Percentiles rank a stretch among this genome's conserved stretches.
phyloP scores from a whole-genome alignment of 2,113 vertebrate species.

The Martes martes region DNA sequence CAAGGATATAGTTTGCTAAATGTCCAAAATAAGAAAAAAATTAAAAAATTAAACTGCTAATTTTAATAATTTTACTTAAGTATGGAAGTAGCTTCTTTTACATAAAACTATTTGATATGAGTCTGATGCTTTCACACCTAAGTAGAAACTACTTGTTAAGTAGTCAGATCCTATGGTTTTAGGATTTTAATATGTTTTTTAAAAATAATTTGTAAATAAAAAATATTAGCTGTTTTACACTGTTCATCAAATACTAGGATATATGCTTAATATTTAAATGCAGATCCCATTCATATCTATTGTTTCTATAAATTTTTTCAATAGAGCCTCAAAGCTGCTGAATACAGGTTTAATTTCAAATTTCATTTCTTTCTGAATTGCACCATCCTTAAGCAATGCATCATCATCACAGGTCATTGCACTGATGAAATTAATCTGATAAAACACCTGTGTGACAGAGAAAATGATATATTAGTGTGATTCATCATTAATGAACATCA shows the following conservation, averaged over 20 bases:
- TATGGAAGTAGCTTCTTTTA: background rate
- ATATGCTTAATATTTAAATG: background rate
- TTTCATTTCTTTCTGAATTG: conserved; percentile 72
- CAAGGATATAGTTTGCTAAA: background rate
- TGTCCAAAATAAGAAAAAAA: background rate
- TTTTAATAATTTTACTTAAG: background rate
- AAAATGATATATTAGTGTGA: conserved; percentile 80
- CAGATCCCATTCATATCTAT: background rate
- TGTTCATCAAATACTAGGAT: background rate
- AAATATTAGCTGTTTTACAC: background rate
- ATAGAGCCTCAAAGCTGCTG: conserved; percentile 20
- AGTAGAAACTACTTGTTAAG: background rate
- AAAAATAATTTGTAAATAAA: background rate
- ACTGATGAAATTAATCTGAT: conserved; percentile 80
- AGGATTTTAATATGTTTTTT: background rate
- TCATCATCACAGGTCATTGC: conserved; percentile 71
- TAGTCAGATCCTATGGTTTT: background rate
- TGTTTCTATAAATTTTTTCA: conserved; percentile 28
- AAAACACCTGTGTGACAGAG: conserved; percentile 79
- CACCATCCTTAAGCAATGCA: conserved; percentile 67
- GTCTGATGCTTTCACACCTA: background rate
- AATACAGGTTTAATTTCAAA: conserved; percentile 64
- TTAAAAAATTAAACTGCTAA: background rate
- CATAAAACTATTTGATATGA: background rate
- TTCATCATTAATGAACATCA: conserved; percentile 80